Evolutionary conservation across 1,140 invertebrate genomes (phyloP).

Genomic region (Agrypnia vestita): DNA sequence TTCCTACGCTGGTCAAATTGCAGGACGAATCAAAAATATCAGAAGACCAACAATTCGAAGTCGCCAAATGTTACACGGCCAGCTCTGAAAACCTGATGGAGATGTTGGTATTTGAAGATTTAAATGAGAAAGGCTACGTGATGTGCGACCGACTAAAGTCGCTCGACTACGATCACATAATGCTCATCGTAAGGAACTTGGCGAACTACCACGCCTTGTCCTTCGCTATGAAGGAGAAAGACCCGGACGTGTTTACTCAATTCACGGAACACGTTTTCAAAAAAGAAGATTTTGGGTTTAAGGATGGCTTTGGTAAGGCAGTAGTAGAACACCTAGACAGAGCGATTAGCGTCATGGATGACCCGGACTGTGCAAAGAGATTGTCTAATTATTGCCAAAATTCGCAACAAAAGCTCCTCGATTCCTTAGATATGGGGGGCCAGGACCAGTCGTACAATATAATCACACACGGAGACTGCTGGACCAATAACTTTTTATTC

Average conservation of each 20-base stretch:
- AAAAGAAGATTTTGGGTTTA: neutral
- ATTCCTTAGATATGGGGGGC: conserved; percentile 21
- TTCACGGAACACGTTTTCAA: conserved; percentile 37
- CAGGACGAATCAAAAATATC: conserved; percentile 61
- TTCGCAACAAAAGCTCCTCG: conserved; percentile 29
- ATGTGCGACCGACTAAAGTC: conserved; percentile 69
- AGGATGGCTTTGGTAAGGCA: conserved; percentile 14
- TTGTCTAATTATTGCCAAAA: conserved; percentile 14
- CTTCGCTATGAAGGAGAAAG: conserved; percentile 68
- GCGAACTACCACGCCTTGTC: conserved; percentile 74
- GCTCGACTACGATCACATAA: conserved; percentile 68
- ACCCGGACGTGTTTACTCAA: conserved; percentile 63
- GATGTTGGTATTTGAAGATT: conserved; percentile 74
- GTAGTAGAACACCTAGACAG: conserved; percentile 25
- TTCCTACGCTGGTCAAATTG: conserved; percentile 65
- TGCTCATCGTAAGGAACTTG: conserved; percentile 69
- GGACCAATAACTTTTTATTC: conserved; percentile 74
- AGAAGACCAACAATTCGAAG: conserved; percentile 61
- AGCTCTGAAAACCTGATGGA: conserved; percentile 66
- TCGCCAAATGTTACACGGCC: conserved; percentile 67
- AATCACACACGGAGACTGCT: conserved; percentile 74
- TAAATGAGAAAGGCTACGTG: conserved; percentile 66
- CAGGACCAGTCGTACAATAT: conserved; percentile 66
- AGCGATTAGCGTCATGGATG: conserved; percentile 22
- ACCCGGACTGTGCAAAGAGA: conserved; percentile 2